Conservation (phyloP, 1,140 invertebrate species). For the Brevipalpus yothersi region DNA sequence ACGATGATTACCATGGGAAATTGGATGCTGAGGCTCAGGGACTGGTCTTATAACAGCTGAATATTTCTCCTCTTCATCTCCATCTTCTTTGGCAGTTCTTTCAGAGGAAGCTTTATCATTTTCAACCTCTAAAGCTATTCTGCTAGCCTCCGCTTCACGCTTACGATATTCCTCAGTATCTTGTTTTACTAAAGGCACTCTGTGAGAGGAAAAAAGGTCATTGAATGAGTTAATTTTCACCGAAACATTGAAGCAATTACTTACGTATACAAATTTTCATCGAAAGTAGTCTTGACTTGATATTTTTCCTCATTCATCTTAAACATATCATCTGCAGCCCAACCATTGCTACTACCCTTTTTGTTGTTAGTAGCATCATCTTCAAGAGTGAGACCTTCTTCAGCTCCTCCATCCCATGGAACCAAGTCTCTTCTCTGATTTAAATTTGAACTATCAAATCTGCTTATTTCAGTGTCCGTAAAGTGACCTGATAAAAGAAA, state of each 20-base stretch:
- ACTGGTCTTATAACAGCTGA: conserved; percentile 20
- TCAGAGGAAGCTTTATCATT: conserved; percentile 48
- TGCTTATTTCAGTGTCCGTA: conserved; percentile 52
- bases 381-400: conserved; percentile 19
- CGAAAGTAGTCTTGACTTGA: conserved; percentile 63
- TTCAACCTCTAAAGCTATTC: conserved; percentile 72
- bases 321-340: conserved; percentile 88
- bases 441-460: conserved; percentile 31
- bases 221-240: not conserved
- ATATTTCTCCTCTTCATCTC: conserved; percentile 55
- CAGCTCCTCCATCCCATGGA: conserved; percentile 51
- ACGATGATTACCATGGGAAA: not conserved
- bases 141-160: conserved; percentile 51
- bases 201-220: conserved; percentile 9
- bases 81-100: conserved; percentile 63
- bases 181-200: conserved; percentile 46
- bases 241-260: conserved; percentile 1
- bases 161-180: conserved; percentile 64
- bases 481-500: conserved; percentile 17
- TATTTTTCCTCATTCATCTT: conserved; percentile 67
- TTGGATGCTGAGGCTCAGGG: not conserved
- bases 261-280: conserved; percentile 58
- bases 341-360: conserved; percentile 34
- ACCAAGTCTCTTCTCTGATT: conserved; percentile 46
- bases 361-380: not conserved